Evolutionary conservation across 1,140 invertebrate genomes (phyloP), one percentile per base, ranked within the genome.

Genomic region (Chironomus tepperi): DNA sequence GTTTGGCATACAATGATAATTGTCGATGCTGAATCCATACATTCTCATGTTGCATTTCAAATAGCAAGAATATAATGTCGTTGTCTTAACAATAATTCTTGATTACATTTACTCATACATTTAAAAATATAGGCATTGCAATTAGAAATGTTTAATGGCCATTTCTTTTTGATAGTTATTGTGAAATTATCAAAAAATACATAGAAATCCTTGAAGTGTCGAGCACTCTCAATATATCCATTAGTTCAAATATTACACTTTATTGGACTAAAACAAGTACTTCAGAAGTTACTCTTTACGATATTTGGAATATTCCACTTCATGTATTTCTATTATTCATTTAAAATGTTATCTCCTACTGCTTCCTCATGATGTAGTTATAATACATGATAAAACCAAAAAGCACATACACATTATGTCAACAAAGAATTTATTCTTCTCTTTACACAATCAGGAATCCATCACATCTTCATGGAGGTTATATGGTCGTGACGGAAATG

Each of bases 401-500:
- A 34, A 34, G 24, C 24, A 34, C 47, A 47, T 10, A 47, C 47
- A n/a, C n/a, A 57, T 5, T 57, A n/a, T 74, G 74, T 57, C 65
- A 65, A 75, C 74, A 75, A 75, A 34, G 24, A 34, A 34, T 34
- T 34, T 34, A 34, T 34, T 47, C 18, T 74, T 73, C 43, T 75
- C 73, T 42, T 72, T 77, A 64, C 75, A 21, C 65, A 74, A 67
- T 42, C 74, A 82, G 81, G 81, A 87, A 83, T 80, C 85, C 84
- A 7, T 84, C 85, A 70, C 83, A 82, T 75, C 81, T 80, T 57
- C 84, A 86, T 75, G 84, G 84, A 65, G 85, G 86, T 18, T 76
- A 79, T 74, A 76, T 87, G 47, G 86, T 84, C 78, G 77, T 83
- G 7, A 83, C 80, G 15, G 79, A 81, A 76, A 83, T 86, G 79